Conservation (phyloP, 1,140 invertebrate species). For the Nephila pilipes region DNA sequence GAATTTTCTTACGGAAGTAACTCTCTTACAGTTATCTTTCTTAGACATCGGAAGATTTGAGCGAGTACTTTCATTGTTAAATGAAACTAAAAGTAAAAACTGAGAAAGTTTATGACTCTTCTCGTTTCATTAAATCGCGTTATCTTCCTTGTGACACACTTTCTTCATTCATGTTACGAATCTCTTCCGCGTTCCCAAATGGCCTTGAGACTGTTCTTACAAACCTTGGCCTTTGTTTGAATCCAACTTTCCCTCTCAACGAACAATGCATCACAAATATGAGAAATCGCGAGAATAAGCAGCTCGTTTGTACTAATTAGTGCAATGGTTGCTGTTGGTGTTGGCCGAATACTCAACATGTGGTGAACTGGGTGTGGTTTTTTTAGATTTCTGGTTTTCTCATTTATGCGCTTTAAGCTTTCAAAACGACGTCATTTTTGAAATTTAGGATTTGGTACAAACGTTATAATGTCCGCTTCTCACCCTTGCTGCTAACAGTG, state of each 20-base stretch:
- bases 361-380: not conserved
- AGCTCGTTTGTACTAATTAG: not conserved
- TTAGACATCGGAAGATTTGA: not conserved
- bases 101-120: not conserved
- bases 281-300: not conserved
- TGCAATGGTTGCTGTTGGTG: not conserved
- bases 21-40: not conserved
- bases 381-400: not conserved
- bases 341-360: not conserved
- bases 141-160: slow-evolving; percentile 26
- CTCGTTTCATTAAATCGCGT: not conserved
- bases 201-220: slow-evolving; percentile 4
- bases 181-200: not conserved
- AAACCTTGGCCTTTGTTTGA: slow-evolving; percentile 49
- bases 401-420: not conserved
- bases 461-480: not conserved
- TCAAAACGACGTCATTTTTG: not conserved
- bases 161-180: not conserved
- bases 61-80: not conserved
- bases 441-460: not conserved
- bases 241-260: not conserved
- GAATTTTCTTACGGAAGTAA: not conserved
- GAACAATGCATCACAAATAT: not conserved
- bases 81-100: not conserved
- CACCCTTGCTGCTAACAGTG: not conserved